Percentiles rank a stretch among this genome's conserved stretches.
phyloP scores from a whole-genome alignment of 2,888 invertebrate genomes.

The Caradrina kadenii region DNA sequence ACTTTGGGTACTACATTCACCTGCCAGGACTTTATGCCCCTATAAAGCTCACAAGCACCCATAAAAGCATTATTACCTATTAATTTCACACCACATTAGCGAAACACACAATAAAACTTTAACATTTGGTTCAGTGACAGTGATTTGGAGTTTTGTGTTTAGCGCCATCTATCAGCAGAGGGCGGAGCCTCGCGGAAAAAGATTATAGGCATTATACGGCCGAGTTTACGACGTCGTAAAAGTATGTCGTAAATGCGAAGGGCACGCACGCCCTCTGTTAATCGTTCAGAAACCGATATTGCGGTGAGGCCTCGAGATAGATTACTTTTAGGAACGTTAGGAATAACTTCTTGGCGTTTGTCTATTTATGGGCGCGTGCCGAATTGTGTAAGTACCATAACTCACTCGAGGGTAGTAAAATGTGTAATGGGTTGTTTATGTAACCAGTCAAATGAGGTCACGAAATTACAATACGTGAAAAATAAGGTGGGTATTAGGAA shows the following conservation, averaged over 20 bases:
- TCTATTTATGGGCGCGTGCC: slow-evolving; percentile 84
- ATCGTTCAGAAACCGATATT: slow-evolving; percentile 90
- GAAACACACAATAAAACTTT: slow-evolving; percentile 90
- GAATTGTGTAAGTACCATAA: slow-evolving; percentile 76
- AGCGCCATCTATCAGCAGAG: slow-evolving; percentile 84
- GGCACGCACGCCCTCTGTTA: slow-evolving; percentile 90
- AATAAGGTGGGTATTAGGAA: slow-evolving; percentile 60
- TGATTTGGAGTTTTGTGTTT: slow-evolving; percentile 85
- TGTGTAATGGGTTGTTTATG: slow-evolving; percentile 69
- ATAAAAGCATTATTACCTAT: slow-evolving; percentile 90
- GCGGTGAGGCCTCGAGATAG: slow-evolving; percentile 88
- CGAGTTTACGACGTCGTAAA: slow-evolving; percentile 89
- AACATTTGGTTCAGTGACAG: slow-evolving; percentile 86
- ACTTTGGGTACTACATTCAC: slow-evolving; percentile 79
- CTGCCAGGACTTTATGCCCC: slow-evolving; percentile 85
- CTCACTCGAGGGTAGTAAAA: slow-evolving; percentile 69
- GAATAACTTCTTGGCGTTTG: slow-evolving; percentile 87
- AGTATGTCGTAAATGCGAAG: slow-evolving; percentile 89
- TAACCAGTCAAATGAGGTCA: slow-evolving; percentile 66
- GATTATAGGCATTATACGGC: slow-evolving; percentile 89
- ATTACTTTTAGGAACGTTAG: slow-evolving; percentile 86
- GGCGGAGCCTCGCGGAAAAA: slow-evolving; percentile 83
- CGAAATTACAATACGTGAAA: slow-evolving; percentile 64
- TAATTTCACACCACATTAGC: slow-evolving; percentile 91
- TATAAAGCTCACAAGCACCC: slow-evolving; percentile 88